These are phyloP conservation scores for Caradrina clavipalpis DNA, from an alignment of 2,888 invertebrate species.

Conservation along the genomic window DNA sequence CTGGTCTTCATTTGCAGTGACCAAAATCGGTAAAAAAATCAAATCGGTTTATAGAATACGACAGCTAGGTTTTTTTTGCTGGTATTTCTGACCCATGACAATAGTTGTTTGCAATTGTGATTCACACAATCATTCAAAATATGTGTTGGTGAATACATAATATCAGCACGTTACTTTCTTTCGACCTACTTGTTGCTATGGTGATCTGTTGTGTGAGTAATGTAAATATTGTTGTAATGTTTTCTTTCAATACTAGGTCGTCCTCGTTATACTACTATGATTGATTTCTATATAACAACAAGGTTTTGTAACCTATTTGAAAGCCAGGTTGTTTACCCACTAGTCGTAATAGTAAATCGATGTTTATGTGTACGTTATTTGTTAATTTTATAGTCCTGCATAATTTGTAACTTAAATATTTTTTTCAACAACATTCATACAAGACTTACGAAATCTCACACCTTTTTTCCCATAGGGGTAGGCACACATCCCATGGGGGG, in stretches of 20 bases:
- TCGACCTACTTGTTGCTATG: constrained; percentile 60
- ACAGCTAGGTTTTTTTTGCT: too few relatives aligned
- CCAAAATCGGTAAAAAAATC: too few relatives aligned
- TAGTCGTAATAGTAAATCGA: constrained; percentile 19
- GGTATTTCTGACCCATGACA: constrained; percentile 36
- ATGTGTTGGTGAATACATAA: constrained; percentile 55
- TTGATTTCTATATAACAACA: constrained; percentile 29
- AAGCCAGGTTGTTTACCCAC: constrained; percentile 10
- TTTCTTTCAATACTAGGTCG: constrained; percentile 37
- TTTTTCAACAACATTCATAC: constrained; percentile 8
- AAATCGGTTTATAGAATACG: too few relatives aligned
- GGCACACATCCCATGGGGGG: too few relatives aligned
- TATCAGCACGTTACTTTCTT: constrained; percentile 68
- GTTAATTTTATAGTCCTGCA: constrained; percentile 3
- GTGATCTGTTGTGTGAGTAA: constrained; percentile 28
- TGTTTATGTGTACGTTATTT: constrained; percentile 12
- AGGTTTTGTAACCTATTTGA: constrained; percentile 26
- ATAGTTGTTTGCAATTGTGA: constrained; percentile 62
- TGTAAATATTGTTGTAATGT: constrained; percentile 43
- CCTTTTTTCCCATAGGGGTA: too few relatives aligned
- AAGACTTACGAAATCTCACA: too few relatives aligned
- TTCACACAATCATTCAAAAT: constrained; percentile 55
- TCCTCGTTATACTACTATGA: constrained; percentile 33
- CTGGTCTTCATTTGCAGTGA: too few relatives aligned
- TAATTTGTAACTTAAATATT: background rate